These are phyloP conservation scores for Thera obeliscata DNA, from an alignment of 2,888 invertebrate genomes.

Conservation along the genomic window DNA sequence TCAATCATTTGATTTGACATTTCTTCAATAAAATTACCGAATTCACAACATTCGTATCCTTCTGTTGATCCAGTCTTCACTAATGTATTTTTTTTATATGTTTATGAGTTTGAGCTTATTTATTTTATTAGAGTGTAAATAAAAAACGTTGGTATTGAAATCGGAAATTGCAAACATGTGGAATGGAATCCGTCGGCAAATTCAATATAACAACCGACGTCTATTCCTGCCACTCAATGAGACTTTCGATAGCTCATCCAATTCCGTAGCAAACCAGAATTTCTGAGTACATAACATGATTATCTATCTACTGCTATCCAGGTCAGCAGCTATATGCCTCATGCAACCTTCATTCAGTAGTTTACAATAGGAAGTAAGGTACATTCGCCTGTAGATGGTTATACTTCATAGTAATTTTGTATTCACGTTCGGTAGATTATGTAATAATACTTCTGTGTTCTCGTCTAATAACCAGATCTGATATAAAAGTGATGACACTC, in stretches of 20 bases:
- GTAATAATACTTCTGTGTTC: too few species aligned
- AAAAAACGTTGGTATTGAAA: background rate
- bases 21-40: too few species aligned
- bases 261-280: background rate
- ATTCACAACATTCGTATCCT: too few species aligned
- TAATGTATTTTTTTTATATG: too few species aligned
- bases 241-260: conserved; percentile 8
- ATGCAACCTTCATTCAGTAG: background rate
- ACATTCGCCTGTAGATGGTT: background rate
- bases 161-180: conserved; percentile 27
- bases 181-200: conserved; percentile 14
- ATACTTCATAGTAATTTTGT: too few species aligned
- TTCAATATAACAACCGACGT: conserved; percentile 23
- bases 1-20: too few species aligned
- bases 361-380: background rate
- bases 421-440: too few species aligned
- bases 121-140: background rate
- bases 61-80: too few species aligned
- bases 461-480: too few species aligned
- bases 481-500: too few species aligned
- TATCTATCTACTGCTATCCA: background rate
- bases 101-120: background rate
- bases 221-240: conserved; percentile 12
- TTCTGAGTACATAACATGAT: background rate
- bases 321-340: background rate